Percentiles rank a stretch among this genome's conserved stretches.
Conservation (phyloP, 1,140 invertebrate species). For the Whitmania pigra region DNA sequence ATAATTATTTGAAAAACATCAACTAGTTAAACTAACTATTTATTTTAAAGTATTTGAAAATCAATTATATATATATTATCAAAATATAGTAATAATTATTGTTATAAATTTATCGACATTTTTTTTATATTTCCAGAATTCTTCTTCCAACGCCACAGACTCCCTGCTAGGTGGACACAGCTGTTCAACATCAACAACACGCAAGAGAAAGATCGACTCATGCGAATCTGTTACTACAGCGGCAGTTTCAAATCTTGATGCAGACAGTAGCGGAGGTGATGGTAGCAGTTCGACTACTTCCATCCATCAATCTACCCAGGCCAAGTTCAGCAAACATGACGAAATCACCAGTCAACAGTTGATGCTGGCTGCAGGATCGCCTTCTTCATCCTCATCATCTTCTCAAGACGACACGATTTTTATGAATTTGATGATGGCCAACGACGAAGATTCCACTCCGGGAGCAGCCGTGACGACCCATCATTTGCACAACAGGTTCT, state of each 20-base stretch:
- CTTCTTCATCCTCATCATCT: neutral
- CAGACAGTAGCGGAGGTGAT: slow-evolving; percentile 12
- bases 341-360: slow-evolving; percentile 10
- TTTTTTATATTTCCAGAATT: slow-evolving; percentile 6
- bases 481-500: neutral
- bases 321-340: slow-evolving; percentile 10
- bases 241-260: slow-evolving; percentile 2
- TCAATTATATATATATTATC: too few relatives aligned
- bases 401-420: slow-evolving; percentile 6
- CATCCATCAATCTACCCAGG: slow-evolving; percentile 12
- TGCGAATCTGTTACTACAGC: slow-evolving; percentile 7
- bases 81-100: too few relatives aligned
- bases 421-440: slow-evolving; percentile 1
- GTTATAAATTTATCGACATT: too few relatives aligned
- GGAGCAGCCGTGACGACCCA: neutral
- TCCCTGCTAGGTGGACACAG: slow-evolving; percentile 7
- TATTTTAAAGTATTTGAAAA: too few relatives aligned
- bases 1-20: too few relatives aligned
- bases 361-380: neutral
- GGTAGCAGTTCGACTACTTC: slow-evolving; percentile 10
- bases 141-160: slow-evolving; percentile 1
- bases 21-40: too few relatives aligned
- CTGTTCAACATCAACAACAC: neutral
- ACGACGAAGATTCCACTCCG: neutral
- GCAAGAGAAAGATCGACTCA: slow-evolving; percentile 9